A percentile compares a stretch with the other conserved stretches of the same genome.
These are phyloP conservation scores for Drosophila macrospina DNA, from an alignment of 2,888 invertebrate species.

Conservation along the genomic window DNA sequence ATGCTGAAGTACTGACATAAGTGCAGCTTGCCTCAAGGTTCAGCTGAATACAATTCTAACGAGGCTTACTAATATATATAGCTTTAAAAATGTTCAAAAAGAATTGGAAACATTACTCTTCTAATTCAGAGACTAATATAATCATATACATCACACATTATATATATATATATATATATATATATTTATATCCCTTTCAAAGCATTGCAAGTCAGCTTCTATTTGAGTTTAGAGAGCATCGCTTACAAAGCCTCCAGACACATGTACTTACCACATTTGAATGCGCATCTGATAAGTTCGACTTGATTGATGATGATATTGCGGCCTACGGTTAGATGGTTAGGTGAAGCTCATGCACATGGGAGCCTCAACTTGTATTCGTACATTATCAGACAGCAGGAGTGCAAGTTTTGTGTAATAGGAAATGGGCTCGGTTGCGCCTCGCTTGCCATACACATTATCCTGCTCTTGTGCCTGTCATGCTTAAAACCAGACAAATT, in stretches of 20 bases:
- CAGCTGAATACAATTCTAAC: no score
- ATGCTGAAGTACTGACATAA: no score
- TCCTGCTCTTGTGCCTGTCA: slow-evolving; percentile 64
- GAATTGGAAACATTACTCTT: background rate
- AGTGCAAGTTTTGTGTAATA: slow-evolving; percentile 8
- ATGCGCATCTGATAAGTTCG: slow-evolving; percentile 74
- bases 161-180: slow-evolving; percentile 2
- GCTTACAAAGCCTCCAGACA: slow-evolving; percentile 44
- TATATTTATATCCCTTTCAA: background rate
- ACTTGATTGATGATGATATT: slow-evolving; percentile 75
- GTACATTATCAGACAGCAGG: slow-evolving; percentile 31
- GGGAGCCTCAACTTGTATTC: slow-evolving; percentile 25
- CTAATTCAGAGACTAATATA: slow-evolving; percentile 19
- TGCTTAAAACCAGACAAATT: slow-evolving; percentile 69
- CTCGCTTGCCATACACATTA: slow-evolving; percentile 63
- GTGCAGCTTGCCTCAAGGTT: no score
- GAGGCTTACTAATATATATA: no score
- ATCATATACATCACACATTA: slow-evolving; percentile 1
- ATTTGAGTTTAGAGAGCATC: slow-evolving; percentile 53
- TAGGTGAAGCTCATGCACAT: slow-evolving; percentile 31
- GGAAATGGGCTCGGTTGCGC: slow-evolving; percentile 57
- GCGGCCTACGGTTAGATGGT: slow-evolving; percentile 38
- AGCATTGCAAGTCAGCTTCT: slow-evolving; percentile 19
- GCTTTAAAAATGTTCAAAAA: no score
- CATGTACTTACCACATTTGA: slow-evolving; percentile 46